These are phyloP conservation scores for Rhinopomastus cyanomelas DNA, from an alignment of 2,113 vertebrate species.

Conservation along the genomic window DNA sequence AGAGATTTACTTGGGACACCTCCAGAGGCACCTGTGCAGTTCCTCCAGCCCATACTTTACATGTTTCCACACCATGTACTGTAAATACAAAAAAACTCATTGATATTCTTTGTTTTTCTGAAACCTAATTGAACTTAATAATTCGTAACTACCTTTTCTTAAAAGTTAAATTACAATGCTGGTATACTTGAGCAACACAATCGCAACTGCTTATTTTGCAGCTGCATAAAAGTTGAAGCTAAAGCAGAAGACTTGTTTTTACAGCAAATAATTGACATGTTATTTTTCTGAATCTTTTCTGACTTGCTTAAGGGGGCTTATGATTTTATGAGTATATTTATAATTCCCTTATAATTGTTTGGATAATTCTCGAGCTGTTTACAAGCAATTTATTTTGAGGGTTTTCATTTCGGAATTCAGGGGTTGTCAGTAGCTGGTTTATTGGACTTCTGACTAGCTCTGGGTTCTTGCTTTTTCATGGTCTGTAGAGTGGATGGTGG, in stretches of 20 bases:
- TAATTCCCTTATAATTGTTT: conserved; percentile 11
- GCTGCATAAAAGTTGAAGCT: background rate
- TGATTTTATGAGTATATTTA: background rate
- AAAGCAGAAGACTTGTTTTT: background rate
- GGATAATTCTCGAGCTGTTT: conserved; percentile 8
- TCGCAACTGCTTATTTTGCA: background rate
- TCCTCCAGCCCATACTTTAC: background rate
- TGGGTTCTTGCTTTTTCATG: background rate
- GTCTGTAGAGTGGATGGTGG: background rate
- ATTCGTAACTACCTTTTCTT: background rate
- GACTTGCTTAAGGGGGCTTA: background rate
- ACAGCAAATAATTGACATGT: background rate
- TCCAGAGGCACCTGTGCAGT: background rate
- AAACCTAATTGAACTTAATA: background rate
- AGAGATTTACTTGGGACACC: background rate
- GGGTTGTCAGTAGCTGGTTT: background rate
- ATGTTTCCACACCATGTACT: background rate
- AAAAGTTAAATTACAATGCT: background rate
- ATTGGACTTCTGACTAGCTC: background rate
- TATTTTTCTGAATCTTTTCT: conserved; percentile 19
- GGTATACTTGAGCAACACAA: background rate
- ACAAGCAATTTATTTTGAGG: background rate
- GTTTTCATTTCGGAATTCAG: background rate
- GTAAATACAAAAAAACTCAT: background rate
- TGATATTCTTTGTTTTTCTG: background rate